phyloP scores from a whole-genome alignment of 2,797 vertebrate genomes.

The Pseudocheirus occidentalis region DNA sequence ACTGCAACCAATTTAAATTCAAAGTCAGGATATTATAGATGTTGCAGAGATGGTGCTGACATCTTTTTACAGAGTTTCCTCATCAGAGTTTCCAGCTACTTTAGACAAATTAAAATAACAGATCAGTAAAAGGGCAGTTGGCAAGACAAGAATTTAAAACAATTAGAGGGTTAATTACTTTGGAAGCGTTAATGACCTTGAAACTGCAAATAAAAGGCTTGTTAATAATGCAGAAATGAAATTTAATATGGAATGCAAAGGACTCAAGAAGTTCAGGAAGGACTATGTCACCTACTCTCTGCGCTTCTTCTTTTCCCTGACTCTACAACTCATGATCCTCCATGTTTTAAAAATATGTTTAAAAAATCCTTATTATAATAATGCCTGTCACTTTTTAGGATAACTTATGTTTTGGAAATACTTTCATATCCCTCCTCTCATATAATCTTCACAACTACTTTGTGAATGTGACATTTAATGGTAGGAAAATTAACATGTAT shows the following conservation, averaged over 20 bases:
- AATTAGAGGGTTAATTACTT: constrained; percentile 68
- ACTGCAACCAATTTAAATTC: constrained; percentile 39
- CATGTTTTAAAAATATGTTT: background rate
- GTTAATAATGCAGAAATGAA: constrained; percentile 54
- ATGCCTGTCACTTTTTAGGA: background rate
- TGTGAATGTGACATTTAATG: background rate
- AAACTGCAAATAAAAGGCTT: constrained; percentile 59
- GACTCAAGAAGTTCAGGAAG: constrained; percentile 35
- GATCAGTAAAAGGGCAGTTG: constrained; percentile 59
- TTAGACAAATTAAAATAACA: constrained; percentile 62
- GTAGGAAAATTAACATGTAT: background rate
- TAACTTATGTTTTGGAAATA: background rate
- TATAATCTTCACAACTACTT: background rate
- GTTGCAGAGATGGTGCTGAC: background rate
- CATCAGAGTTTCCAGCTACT: constrained; percentile 39
- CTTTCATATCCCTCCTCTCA: background rate
- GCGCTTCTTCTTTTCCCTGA: background rate
- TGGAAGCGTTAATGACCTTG: constrained; percentile 47
- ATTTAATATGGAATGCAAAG: constrained; percentile 42
- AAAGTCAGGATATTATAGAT: background rate
- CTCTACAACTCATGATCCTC: background rate
- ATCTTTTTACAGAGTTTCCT: background rate
- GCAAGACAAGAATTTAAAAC: constrained; percentile 52
- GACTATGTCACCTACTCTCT: background rate
- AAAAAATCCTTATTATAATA: background rate